These are phyloP conservation scores for Pegoplata infirma DNA, from an alignment of 2,888 invertebrate species.

Conservation along the genomic window DNA sequence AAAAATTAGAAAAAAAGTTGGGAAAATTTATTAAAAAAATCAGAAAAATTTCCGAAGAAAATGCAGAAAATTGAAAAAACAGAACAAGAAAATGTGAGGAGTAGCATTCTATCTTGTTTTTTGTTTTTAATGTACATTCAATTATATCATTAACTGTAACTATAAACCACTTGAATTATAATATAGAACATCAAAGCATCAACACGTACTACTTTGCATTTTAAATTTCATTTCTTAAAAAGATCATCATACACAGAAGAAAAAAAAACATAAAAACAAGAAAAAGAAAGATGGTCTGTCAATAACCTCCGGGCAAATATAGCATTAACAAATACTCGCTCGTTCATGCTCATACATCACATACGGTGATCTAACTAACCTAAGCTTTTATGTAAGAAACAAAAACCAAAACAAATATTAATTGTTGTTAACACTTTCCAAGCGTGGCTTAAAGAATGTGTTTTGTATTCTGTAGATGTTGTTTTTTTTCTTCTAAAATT, in stretches of 20 bases:
- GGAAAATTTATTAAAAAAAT: too few relatives aligned
- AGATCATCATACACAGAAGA: too few relatives aligned
- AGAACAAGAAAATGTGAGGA: too few relatives aligned
- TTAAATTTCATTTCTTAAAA: background rate
- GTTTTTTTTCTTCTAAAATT: background rate
- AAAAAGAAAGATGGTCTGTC: slow-evolving; percentile 55
- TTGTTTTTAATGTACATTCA: too few relatives aligned
- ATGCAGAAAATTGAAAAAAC: too few relatives aligned
- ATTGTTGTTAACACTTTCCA: slow-evolving; percentile 54
- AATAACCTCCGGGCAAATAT: slow-evolving; percentile 53
- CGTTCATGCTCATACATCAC: background rate
- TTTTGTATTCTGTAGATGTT: background rate
- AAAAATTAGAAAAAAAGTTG: too few relatives aligned
- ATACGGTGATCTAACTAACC: background rate
- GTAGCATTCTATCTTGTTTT: too few relatives aligned
- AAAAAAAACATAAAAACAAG: too few relatives aligned
- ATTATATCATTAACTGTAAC: too few relatives aligned
- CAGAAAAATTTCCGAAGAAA: too few relatives aligned
- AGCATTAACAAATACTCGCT: slow-evolving; percentile 30
- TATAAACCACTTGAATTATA: too few relatives aligned
- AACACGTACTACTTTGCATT: slow-evolving; percentile 44
- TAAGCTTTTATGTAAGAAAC: background rate
- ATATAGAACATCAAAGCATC: slow-evolving; percentile 49
- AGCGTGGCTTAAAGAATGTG: background rate
- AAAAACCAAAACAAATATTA: slow-evolving; percentile 46